These are phyloP conservation scores for Xestia c-nigrum DNA, from an alignment of 2,888 invertebrate species.

Conservation along the genomic window DNA sequence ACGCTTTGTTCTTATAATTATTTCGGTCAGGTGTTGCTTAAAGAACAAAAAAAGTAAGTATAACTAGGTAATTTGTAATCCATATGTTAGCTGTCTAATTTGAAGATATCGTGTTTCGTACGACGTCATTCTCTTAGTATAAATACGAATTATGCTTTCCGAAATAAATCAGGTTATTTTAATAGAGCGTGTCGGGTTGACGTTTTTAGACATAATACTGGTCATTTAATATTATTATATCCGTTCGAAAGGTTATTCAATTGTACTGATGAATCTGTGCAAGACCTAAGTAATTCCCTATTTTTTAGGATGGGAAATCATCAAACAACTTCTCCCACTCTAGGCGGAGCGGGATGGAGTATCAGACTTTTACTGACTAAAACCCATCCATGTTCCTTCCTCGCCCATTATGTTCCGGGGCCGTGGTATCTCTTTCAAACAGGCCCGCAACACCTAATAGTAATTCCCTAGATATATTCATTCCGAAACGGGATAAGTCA, in stretches of 20 bases:
- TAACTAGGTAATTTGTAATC: conserved; percentile 13
- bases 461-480: too few relatives aligned
- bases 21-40: neutral
- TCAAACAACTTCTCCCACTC: too few relatives aligned
- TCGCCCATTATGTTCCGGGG: too few relatives aligned
- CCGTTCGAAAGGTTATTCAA: neutral
- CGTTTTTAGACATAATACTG: neutral
- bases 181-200: neutral
- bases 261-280: neutral
- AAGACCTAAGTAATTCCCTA: neutral
- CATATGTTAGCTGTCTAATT: conserved; percentile 8
- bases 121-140: conserved; percentile 21
- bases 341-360: too few relatives aligned
- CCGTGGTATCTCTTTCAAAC: too few relatives aligned
- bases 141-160: conserved; percentile 19
- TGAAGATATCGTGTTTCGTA: conserved; percentile 3
- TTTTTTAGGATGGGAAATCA: too few relatives aligned
- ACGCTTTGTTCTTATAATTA: neutral
- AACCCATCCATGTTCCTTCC: too few relatives aligned
- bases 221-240: neutral
- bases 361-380: too few relatives aligned
- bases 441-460: too few relatives aligned
- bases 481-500: neutral
- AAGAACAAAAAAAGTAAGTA: neutral
- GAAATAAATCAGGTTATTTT: conserved; percentile 23